Conservation (phyloP, 2,113 vertebrate species). For the Monopterus albus region DNA sequence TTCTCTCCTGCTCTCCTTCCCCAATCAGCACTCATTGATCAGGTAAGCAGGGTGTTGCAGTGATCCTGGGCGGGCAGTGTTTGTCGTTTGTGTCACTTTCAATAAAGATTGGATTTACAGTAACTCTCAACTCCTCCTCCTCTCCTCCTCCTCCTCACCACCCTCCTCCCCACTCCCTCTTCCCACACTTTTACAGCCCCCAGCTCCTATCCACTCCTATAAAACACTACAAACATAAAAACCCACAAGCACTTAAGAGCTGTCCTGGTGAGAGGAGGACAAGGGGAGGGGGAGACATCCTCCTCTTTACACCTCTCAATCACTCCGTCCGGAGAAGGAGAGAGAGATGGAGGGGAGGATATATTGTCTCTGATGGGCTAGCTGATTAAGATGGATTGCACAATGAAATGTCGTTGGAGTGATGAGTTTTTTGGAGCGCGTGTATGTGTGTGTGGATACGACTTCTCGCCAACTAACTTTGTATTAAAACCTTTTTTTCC, state of each 20-base stretch:
- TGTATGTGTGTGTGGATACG: not conserved
- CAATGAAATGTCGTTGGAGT: slow-evolving; percentile 77
- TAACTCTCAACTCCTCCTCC: slow-evolving; percentile 76
- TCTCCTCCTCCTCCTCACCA: slow-evolving; percentile 26
- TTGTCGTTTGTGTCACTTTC: slow-evolving; percentile 78
- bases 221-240: slow-evolving; percentile 87
- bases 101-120: slow-evolving; percentile 86
- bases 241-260: slow-evolving; percentile 87
- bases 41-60: slow-evolving; percentile 50
- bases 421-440: slow-evolving; percentile 68
- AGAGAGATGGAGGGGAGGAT: slow-evolving; percentile 79
- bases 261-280: slow-evolving; percentile 67
- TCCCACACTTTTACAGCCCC: slow-evolving; percentile 83
- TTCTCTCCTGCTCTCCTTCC: not conserved
- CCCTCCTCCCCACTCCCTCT: slow-evolving; percentile 27
- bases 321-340: slow-evolving; percentile 74
- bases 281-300: slow-evolving; percentile 71
- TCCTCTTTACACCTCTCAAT: slow-evolving; percentile 85
- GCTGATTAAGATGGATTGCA: slow-evolving; percentile 85
- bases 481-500: slow-evolving; percentile 78
- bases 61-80: slow-evolving; percentile 49
- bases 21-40: slow-evolving; percentile 63
- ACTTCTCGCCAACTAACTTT: slow-evolving; percentile 65
- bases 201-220: slow-evolving; percentile 82
- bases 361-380: slow-evolving; percentile 82